Evolutionary conservation across 2,113 vertebrate species (phyloP).

Genomic region (Aegithalos caudatus): DNA sequence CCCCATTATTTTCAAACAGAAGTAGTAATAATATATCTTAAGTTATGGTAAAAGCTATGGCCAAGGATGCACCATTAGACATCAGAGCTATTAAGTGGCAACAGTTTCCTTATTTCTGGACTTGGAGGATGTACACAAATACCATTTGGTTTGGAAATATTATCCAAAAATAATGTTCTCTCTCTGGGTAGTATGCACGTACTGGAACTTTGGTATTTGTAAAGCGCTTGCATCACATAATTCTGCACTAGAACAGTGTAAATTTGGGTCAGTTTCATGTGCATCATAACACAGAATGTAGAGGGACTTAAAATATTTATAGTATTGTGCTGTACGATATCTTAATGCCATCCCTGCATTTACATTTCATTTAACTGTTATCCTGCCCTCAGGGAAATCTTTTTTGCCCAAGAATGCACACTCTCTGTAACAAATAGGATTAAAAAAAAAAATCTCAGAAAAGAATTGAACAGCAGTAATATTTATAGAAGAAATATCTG

Average conservation of each 20-base stretch:
- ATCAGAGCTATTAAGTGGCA: constrained; percentile 1
- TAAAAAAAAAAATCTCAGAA: neutral
- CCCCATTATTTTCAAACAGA: constrained; percentile 18
- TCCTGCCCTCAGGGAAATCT: constrained; percentile 44
- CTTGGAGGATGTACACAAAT: neutral
- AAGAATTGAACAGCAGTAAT: neutral
- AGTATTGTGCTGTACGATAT: neutral
- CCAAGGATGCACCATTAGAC: neutral
- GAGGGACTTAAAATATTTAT: neutral
- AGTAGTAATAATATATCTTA: neutral
- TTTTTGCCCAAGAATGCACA: neutral
- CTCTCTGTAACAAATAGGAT: neutral
- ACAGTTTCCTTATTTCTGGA: neutral
- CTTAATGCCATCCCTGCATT: neutral
- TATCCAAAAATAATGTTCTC: neutral
- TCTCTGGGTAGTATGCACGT: neutral
- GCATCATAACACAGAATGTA: neutral
- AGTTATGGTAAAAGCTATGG: neutral
- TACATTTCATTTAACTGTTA: constrained; percentile 37
- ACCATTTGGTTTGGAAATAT: neutral
- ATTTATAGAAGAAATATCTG: neutral
- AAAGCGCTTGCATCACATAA: neutral
- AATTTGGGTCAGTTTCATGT: neutral
- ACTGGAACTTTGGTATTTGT: neutral
- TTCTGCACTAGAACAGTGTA: neutral